Percentiles rank a stretch among this genome's conserved stretches.
These are phyloP conservation scores for Apamea crenata DNA, from an alignment of 2,888 invertebrate species.

Conservation along the genomic window DNA sequence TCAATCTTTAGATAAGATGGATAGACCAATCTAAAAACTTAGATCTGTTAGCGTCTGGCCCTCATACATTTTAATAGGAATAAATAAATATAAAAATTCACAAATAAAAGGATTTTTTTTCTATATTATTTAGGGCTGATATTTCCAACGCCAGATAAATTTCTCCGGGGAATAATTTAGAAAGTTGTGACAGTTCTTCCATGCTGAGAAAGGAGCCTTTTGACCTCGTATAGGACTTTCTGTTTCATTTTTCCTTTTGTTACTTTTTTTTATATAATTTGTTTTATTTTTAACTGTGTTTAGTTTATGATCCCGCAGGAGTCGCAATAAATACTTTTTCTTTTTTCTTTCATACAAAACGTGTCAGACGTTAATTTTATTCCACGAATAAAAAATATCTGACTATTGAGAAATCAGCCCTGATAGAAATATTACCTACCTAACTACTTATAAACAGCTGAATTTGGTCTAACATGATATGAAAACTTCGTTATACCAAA, in stretches of 20 bases:
- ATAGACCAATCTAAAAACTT: not conserved
- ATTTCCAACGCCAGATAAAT: no score
- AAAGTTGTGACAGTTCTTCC: no score
- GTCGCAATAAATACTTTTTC: no score
- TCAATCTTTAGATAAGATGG: not conserved
- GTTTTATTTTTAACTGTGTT: no score
- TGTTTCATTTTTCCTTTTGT: no score
- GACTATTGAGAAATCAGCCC: not conserved
- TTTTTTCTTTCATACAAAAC: no score
- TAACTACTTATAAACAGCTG: not conserved
- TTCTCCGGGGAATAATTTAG: no score
- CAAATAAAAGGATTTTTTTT: not conserved
- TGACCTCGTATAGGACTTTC: no score
- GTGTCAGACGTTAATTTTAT: no score
- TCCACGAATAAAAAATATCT: not conserved
- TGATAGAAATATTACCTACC: not conserved
- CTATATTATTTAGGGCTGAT: not conserved
- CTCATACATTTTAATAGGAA: not conserved
- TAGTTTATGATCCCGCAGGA: no score
- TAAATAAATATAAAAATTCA: not conserved
- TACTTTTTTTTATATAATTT: no score
- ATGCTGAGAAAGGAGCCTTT: no score
- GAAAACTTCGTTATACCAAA: not conserved
- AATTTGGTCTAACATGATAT: not conserved
- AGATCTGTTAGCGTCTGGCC: not conserved